Evolutionary conservation across 1,140 invertebrate species (phyloP), one percentile per base, ranked within the genome.

Genomic region (Aricia agestis): DNA sequence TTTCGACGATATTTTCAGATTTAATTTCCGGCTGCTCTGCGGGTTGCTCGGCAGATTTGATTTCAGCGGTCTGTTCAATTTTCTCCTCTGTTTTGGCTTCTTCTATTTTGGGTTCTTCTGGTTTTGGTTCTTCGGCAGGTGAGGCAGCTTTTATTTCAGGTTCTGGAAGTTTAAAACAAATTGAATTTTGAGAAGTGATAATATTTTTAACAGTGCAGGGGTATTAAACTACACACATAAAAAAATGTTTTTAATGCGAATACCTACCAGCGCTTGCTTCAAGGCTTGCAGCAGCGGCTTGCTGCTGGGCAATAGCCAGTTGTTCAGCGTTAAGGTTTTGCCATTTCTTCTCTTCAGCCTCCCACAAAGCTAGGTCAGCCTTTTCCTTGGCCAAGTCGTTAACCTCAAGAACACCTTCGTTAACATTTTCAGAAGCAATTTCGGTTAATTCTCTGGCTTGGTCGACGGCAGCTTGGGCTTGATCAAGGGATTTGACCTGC

Each of bases 331-430:
- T 78, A 3, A 84, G 18, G 15, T 81, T 79, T 69, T 83, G 82
- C 84, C 82, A 84, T 73, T 83, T 82, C 73, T 82, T 81, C 13
- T 86, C 84, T 25, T 86, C 59, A 1, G 17, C 17, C 19, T 19
- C 59, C 59, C 59, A 63, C 59, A 19, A 0, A 19, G 59, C 59
- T 25, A 63, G 11, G 9, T 63, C 59, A 19, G 68, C 74, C 36
- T 78, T 82, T 25, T 85, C 86, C 41, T 85, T 82, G 1, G 31
- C 78, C 42, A 75, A 59, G 31, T 83, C 78, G 10, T 77, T 78
- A 6, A 77, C 78, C 68, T 82, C 79, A 4, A 76, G 65, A 0
- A 77, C 70, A 58, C 82, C 84, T 17, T 85, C 81, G 58, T 84
- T 81, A 31, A 79, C 74, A 17, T 82, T 78, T 66, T 84, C 82